Conservation (phyloP, 2,888 invertebrate genomes). For the Ceratothoa steindachneri region DNA sequence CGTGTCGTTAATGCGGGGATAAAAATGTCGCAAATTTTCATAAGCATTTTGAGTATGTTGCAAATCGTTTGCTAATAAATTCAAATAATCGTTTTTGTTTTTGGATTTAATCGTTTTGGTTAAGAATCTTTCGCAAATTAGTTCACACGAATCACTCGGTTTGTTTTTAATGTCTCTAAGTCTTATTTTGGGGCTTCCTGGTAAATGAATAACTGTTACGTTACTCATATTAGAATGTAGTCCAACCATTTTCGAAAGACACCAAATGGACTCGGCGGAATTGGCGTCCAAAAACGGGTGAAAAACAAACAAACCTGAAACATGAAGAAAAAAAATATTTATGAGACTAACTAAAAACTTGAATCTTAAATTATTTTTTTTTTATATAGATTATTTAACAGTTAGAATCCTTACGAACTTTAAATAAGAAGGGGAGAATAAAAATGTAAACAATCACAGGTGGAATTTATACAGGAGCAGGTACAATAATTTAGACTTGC, state of each 20-base stretch:
- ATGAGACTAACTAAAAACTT: too few relatives aligned
- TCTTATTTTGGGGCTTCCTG: background rate
- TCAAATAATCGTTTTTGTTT: background rate
- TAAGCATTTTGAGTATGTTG: background rate
- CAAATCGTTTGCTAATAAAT: background rate
- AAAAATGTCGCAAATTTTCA: background rate
- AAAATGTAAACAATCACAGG: too few relatives aligned
- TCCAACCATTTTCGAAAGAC: background rate
- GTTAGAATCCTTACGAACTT: too few relatives aligned
- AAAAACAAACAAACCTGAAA: too few relatives aligned
- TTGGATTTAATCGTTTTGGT: background rate
- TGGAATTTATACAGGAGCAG: too few relatives aligned
- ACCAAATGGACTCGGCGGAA: too few relatives aligned
- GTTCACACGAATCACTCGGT: background rate
- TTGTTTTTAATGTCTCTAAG: background rate
- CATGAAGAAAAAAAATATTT: too few relatives aligned
- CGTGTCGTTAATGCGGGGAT: background rate
- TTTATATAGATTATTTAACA: too few relatives aligned
- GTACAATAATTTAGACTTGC: too few relatives aligned
- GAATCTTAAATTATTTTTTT: too few relatives aligned
- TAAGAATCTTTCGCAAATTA: background rate
- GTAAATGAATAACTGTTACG: slow-evolving; percentile 1
- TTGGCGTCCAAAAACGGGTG: too few relatives aligned
- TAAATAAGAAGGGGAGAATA: too few relatives aligned
- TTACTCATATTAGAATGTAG: background rate